Conservation (phyloP, 2,888 invertebrate genomes). For the Parascotia fuliginaria region DNA sequence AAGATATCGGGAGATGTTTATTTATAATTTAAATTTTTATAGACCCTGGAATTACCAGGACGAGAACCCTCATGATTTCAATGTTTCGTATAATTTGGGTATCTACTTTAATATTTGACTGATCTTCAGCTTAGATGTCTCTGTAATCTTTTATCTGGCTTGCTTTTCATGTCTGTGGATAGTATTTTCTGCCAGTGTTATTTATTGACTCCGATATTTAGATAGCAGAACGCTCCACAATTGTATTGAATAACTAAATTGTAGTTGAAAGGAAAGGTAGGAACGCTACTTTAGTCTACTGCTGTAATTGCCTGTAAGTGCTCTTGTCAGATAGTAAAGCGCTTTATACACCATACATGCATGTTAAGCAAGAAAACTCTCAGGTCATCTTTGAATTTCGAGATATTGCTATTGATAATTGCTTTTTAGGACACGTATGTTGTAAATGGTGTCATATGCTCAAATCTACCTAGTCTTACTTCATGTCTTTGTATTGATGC, state of each 20-base stretch:
- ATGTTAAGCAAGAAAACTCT: neutral
- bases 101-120: constrained; percentile 54
- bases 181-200: constrained; percentile 13
- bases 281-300: constrained; percentile 27
- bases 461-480: constrained; percentile 23
- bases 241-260: constrained; percentile 3
- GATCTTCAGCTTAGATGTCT: constrained; percentile 66
- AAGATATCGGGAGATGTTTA: constrained; percentile 37
- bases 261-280: constrained; percentile 10
- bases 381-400: too few species aligned
- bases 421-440: too few species aligned
- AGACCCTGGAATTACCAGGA: neutral
- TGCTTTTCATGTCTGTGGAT: constrained; percentile 50
- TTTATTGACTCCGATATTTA: constrained; percentile 14
- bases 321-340: constrained; percentile 12
- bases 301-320: constrained; percentile 19
- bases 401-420: too few species aligned
- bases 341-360: neutral
- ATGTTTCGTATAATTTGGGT: constrained; percentile 15
- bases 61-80: neutral
- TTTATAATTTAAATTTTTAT: constrained; percentile 15
- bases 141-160: constrained; percentile 48
- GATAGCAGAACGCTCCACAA: neutral
- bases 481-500: constrained; percentile 52
- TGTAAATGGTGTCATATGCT: neutral